Evolutionary conservation across 1,140 invertebrate genomes (phyloP), one percentile per base, ranked within the genome.

Genomic region (Bombus terrestris): DNA sequence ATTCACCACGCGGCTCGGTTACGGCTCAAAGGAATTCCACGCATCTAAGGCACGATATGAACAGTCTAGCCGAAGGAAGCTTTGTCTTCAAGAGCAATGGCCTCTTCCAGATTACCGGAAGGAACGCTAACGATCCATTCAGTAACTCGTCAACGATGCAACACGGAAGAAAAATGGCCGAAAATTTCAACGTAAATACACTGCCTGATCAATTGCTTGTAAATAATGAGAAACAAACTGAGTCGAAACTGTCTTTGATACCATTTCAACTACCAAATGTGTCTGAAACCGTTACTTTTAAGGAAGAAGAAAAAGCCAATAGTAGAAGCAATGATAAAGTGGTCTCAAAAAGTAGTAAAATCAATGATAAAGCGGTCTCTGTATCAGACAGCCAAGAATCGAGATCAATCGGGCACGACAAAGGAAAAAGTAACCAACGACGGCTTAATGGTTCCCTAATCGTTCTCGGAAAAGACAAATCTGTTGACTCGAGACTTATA

Each of bases 1-100:
- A 77, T 83, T 83, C 81, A 15, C 10, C 1, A 9, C 35, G 47
- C 6, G 39, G 9, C n/a, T 43, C 64, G 10, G 22, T 41, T 43
- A 47, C 13, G n/a, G 15, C 59, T 1, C 41, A 2, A 9, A 43
- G 57, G 37, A 78, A 78, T 84, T 5, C 43, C 66, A 28, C 47
- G 35, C 43, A 84, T 43, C 25, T 25, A 47, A 53, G 35, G 37
- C 25, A 9, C 41, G 59, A 53, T 32, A 39, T 25, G 59, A 83
- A 53, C 72, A 76, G 59, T 83, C 41, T 62, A 47, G 47, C 37
- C 69, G 69, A 25, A 25, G 62, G 39, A 8, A 39, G 71, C 47
- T 81, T 28, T 28, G 25, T n/a, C n/a, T 18, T 6, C 3, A 10
- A 37, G 32, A 64, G 32, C 59, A 53, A 12, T 18, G 32, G 1